These are phyloP conservation scores for Rotaria macrura DNA, from an alignment of 2,888 invertebrate genomes.

Conservation along the genomic window DNA sequence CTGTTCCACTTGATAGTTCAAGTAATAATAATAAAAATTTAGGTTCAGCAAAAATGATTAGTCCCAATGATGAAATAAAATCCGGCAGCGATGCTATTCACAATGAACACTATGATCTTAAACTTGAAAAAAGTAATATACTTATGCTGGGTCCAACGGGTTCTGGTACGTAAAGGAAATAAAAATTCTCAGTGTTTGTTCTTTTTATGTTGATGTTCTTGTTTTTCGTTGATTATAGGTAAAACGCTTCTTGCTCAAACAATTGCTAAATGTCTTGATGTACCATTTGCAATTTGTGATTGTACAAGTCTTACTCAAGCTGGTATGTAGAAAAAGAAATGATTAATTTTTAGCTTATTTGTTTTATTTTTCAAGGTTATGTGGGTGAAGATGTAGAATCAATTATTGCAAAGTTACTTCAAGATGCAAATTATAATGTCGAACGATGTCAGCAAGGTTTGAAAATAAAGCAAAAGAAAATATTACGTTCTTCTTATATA, in stretches of 20 bases:
- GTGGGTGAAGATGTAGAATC: slow-evolving; percentile 99
- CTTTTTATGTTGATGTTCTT: no score
- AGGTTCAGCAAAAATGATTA: background rate
- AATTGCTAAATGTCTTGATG: slow-evolving; percentile 89
- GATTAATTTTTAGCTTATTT: background rate
- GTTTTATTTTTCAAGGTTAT: slow-evolving; percentile 56
- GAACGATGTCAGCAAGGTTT: slow-evolving; percentile 78
- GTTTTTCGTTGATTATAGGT: background rate
- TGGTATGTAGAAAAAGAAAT: slow-evolving; percentile 34
- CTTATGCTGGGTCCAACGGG: slow-evolving; percentile 90
- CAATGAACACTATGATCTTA: slow-evolving; percentile 65
- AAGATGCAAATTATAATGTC: slow-evolving; percentile 91
- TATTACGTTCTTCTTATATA: no score
- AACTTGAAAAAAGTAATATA: slow-evolving; percentile 74
- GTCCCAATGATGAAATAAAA: background rate
- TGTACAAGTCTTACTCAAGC: slow-evolving; percentile 57
- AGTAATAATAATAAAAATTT: background rate
- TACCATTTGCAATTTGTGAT: slow-evolving; percentile 97
- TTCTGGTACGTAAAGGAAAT: slow-evolving; percentile 55
- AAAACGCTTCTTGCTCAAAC: slow-evolving; percentile 94
- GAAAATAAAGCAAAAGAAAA: no score
- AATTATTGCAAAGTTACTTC: slow-evolving; percentile 81
- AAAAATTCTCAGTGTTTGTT: no score
- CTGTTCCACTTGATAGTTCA: background rate
- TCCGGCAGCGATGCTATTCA: slow-evolving; percentile 66